A percentile compares a stretch with the other conserved stretches of the same genome.
These are phyloP conservation scores for Dendrolimus punctatus DNA, from an alignment of 1,140 invertebrate genomes.

Conservation along the genomic window DNA sequence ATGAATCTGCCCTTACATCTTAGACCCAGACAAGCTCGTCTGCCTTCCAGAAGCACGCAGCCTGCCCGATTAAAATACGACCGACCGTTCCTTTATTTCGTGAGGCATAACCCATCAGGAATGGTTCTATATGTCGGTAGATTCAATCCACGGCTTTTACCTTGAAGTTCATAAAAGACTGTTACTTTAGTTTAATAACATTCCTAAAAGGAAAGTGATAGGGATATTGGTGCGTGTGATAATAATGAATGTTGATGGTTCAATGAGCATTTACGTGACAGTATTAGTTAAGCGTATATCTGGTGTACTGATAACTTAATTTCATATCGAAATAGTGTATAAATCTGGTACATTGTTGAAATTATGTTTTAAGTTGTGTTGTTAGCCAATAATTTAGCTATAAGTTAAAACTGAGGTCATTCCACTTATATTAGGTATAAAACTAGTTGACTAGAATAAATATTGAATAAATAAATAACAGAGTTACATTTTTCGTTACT, in stretches of 20 bases:
- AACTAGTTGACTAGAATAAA: no score
- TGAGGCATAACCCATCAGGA: conserved; percentile 89
- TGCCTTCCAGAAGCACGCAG: conserved; percentile 72
- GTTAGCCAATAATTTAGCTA: no score
- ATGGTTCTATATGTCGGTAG: conserved; percentile 88
- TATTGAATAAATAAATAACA: no score
- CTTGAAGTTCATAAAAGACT: conserved; percentile 69
- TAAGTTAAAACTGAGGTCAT: no score
- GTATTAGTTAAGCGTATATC: conserved; percentile 51
- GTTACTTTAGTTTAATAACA: conserved; percentile 60
- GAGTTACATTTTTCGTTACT: no score
- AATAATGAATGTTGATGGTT: conserved; percentile 29
- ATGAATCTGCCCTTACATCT: conserved; percentile 77
- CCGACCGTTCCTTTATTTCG: conserved; percentile 88
- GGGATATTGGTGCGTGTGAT: conserved; percentile 59
- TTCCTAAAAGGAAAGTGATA: conserved; percentile 64
- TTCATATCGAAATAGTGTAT: conserved; percentile 1
- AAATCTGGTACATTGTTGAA: no score
- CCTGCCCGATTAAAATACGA: conserved; percentile 83
- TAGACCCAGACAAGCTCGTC: conserved; percentile 78
- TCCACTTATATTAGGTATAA: no score
- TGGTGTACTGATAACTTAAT: conserved; percentile 2
- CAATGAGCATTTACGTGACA: conserved; percentile 62
- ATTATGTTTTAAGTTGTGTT: no score
- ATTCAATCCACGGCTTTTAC: conserved; percentile 86